Base-by-base conservation (phyloP, 2,797 vertebrate species). In the Chaetophractus vellerosus region DNA sequence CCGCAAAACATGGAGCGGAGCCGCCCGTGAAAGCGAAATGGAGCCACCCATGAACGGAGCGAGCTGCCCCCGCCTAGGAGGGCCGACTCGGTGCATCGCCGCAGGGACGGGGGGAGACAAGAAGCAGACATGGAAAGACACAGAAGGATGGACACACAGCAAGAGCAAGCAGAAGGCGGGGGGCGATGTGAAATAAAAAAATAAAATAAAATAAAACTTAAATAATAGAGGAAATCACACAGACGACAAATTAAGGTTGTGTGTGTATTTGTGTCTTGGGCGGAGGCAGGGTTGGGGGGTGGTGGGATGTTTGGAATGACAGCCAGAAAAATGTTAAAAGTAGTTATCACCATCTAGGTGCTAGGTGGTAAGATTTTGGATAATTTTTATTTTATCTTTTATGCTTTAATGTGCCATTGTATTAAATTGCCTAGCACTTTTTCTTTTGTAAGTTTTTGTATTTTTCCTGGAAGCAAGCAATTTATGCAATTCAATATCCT, bases 391-490 rank as follows among this genome's bases (percentile, higher is more conserved):
- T 61, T 68, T 75, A 45, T 21, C 0, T 72, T 76, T 94, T 55
- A 64, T 78, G 89, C n/a, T 48, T 90, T n/a, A 74, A 21, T n/a
- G 2, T 88, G n/a, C 16, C 59, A 74, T n/a, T 55, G 33, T 72
- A 75, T 45, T 41, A 7, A 96, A 50, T 4, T 64, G 9, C 41
- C 31, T 74, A 74, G 48, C 31, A 38, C 38, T 66, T 93, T 96
- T 90, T 88, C 38, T 88, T 85, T 90, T 74, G 19, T 61, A 85
- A 90, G n/a, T 59, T 48, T 88, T 81, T 75, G 15, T 66, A 4
- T 45, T 61, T 72, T 11, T 10, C 33, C 36, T 59, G 36, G 75
- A 89, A 71, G 41, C 45, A 18, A 71, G 38, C 14, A 28, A n/a
- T 48, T 75, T 87, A 26, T 57, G 92, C 55, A 75, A n/a, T 78